Conservation (phyloP, 2,113 vertebrate genomes). For the Acanthochromis polyacanthus region DNA sequence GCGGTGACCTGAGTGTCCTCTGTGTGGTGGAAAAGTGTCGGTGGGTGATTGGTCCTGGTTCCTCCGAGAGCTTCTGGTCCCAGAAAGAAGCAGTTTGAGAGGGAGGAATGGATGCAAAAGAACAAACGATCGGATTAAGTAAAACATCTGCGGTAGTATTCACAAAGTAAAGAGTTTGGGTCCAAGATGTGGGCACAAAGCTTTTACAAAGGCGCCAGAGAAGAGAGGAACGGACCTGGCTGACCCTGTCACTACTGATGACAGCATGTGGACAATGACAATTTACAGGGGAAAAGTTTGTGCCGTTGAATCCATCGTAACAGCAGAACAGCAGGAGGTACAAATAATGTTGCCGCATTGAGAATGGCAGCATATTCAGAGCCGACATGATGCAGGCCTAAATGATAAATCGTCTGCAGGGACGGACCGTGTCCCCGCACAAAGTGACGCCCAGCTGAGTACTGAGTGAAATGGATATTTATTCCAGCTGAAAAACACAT, state of each 20-base stretch:
- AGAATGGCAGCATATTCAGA: slow-evolving; percentile 32
- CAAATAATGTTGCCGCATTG: slow-evolving; percentile 22
- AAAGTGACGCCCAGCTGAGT: slow-evolving; percentile 34
- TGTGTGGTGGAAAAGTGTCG: slow-evolving; percentile 4
- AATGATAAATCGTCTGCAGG: slow-evolving; percentile 12
- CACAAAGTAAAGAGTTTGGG: not conserved
- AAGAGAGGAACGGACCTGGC: not conserved
- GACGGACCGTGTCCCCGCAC: not conserved
- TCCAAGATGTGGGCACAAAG: slow-evolving; percentile 3
- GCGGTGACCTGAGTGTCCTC: slow-evolving; percentile 40
- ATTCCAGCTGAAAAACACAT: slow-evolving; percentile 12
- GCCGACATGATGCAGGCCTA: not conserved
- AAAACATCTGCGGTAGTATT: slow-evolving; percentile 7
- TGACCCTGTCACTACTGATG: not conserved
- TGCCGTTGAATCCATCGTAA: slow-evolving; percentile 8
- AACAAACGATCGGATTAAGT: slow-evolving; percentile 12
- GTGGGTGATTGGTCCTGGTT: slow-evolving; percentile 31
- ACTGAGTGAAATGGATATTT: slow-evolving; percentile 32
- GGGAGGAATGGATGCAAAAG: slow-evolving; percentile 16
- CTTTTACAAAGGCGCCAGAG: not conserved
- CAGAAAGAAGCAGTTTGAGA: slow-evolving; percentile 26
- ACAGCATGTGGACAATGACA: not conserved
- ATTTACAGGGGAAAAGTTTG: slow-evolving; percentile 1
- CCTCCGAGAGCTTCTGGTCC: slow-evolving; percentile 48
- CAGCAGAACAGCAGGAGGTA: slow-evolving; percentile 33